Conservation (phyloP, 2,797 vertebrate species). For the Melanogrammus aeglefinus region DNA sequence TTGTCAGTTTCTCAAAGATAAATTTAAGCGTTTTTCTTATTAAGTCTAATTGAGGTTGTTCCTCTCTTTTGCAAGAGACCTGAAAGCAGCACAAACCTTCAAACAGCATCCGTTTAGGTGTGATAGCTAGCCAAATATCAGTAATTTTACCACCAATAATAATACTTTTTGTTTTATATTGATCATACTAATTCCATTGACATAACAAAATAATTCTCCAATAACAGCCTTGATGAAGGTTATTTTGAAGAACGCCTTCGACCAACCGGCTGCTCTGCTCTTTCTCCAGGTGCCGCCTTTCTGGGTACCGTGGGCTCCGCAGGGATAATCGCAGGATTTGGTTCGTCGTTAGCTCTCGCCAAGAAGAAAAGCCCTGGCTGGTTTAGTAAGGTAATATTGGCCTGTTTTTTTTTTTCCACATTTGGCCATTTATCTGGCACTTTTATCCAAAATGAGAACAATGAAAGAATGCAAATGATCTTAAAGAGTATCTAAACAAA, state of each 20-base stretch:
- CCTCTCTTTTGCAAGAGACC: too few relatives aligned
- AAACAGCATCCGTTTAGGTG: too few relatives aligned
- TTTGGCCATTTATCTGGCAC: neutral
- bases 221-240: neutral
- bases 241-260: neutral
- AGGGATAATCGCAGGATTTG: slow-evolving; percentile 87
- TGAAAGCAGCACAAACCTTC: too few relatives aligned
- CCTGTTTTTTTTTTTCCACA: neutral
- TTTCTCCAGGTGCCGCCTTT: slow-evolving; percentile 82
- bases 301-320: slow-evolving; percentile 81
- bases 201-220: too few relatives aligned
- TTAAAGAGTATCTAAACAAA: too few relatives aligned
- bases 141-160: too few relatives aligned
- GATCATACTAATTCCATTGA: neutral
- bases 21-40: neutral
- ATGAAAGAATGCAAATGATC: too few relatives aligned
- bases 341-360: slow-evolving; percentile 84
- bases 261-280: neutral
- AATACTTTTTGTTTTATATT: neutral
- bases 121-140: too few relatives aligned
- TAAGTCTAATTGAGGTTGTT: too few relatives aligned
- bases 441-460: neutral
- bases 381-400: slow-evolving; percentile 84
- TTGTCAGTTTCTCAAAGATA: neutral
- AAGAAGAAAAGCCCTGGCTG: slow-evolving; percentile 90